Evolutionary conservation across 2,888 invertebrate species (phyloP).

Genomic region (Mythimna ferrago): DNA sequence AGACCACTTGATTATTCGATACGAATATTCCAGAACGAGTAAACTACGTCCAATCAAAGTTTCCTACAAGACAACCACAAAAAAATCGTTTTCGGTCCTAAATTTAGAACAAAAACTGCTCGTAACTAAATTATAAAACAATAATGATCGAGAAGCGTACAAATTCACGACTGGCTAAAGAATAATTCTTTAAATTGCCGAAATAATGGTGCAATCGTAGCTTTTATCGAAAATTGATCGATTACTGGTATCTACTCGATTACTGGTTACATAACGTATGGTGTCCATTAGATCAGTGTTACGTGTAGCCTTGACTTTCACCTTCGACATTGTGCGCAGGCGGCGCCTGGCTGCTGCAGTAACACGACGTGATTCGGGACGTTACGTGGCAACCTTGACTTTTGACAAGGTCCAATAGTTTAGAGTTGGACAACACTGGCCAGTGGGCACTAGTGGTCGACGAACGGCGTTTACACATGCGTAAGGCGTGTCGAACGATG

Average conservation of each 20-base stretch:
- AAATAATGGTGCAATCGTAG: slow-evolving; percentile 31
- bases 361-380: slow-evolving; percentile 70
- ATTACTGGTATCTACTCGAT: slow-evolving; percentile 57
- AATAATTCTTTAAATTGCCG: slow-evolving; percentile 45
- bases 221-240: slow-evolving; percentile 53
- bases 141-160: slow-evolving; percentile 43
- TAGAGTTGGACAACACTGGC: slow-evolving; percentile 45
- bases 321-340: slow-evolving; percentile 73
- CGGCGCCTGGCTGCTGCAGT: slow-evolving; percentile 45
- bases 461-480: slow-evolving; percentile 28
- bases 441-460: slow-evolving; percentile 25
- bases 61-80: slow-evolving; percentile 8
- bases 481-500: not conserved
- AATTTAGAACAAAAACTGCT: slow-evolving; percentile 24
- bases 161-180: slow-evolving; percentile 32
- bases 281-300: slow-evolving; percentile 67
- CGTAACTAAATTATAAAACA: slow-evolving; percentile 35
- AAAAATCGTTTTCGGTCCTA: slow-evolving; percentile 17
- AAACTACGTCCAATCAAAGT: slow-evolving; percentile 10
- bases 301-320: slow-evolving; percentile 81
- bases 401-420: slow-evolving; percentile 64
- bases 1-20: not conserved
- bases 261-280: slow-evolving; percentile 72
- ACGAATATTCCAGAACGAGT: slow-evolving; percentile 18
- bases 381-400: slow-evolving; percentile 75